Conservation (phyloP, 2,888 invertebrate genomes). For the Xestobium rufovillosum region DNA sequence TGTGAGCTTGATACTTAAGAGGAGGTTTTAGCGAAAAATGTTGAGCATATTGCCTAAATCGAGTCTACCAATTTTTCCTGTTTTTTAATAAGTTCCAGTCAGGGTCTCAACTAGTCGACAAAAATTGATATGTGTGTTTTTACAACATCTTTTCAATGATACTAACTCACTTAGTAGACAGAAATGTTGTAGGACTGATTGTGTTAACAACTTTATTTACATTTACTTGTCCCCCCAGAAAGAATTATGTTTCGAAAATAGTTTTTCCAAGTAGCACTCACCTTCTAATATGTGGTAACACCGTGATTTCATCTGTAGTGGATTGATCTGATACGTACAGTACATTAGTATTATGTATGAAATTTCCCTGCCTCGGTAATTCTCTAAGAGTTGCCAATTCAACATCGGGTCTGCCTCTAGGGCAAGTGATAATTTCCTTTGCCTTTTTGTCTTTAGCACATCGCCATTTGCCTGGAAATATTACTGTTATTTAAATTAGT, state of each 20-base stretch:
- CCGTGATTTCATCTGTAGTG: slow-evolving; percentile 52
- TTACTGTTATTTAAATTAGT: slow-evolving; percentile 1
- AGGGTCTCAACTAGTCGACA: too few species aligned
- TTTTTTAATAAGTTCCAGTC: too few species aligned
- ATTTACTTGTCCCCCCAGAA: too few species aligned
- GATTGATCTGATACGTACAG: slow-evolving; percentile 61
- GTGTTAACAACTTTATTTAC: too few species aligned
- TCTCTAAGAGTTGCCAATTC: slow-evolving; percentile 83
- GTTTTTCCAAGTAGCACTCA: slow-evolving; percentile 15
- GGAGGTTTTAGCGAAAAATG: too few species aligned
- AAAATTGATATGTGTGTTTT: too few species aligned
- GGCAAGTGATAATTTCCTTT: slow-evolving; percentile 41
- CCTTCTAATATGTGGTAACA: slow-evolving; percentile 77
- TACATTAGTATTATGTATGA: slow-evolving; percentile 77
- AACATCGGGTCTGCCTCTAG: slow-evolving; percentile 54
- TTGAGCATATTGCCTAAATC: too few species aligned
- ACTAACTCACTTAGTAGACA: too few species aligned
- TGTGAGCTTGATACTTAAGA: too few species aligned
- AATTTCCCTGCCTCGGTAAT: slow-evolving; percentile 62
- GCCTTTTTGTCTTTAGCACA: slow-evolving; percentile 13
- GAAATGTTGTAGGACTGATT: too few species aligned
- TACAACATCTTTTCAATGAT: too few species aligned
- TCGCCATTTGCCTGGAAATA: slow-evolving; percentile 22
- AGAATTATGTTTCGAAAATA: not conserved
- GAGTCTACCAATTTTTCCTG: too few species aligned